Evolutionary conservation across 2,113 vertebrate genomes (phyloP).

Genomic region (Drymodes brunneopygia): DNA sequence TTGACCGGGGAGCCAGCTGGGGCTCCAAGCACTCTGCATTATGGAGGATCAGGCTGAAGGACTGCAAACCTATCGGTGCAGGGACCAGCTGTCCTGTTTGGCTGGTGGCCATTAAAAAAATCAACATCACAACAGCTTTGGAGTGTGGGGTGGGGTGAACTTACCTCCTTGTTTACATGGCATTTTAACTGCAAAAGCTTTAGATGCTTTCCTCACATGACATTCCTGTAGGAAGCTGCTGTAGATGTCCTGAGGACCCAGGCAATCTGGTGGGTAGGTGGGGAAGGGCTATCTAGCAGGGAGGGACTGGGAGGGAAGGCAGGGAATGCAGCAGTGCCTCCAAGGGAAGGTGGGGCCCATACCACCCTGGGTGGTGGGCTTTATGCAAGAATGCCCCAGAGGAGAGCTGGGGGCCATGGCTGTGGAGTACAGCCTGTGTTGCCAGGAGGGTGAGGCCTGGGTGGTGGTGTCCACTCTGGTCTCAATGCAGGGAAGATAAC

Average conservation of each 20-base stretch:
- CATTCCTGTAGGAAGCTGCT: not conserved
- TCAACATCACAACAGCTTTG: not conserved
- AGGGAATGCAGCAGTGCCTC: conserved; percentile 18
- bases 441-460: not conserved
- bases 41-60: not conserved
- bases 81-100: not conserved
- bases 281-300: not conserved
- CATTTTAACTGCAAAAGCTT: conserved; percentile 6
- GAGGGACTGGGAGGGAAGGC: not conserved
- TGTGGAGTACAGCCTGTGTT: not conserved
- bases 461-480: not conserved
- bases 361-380: not conserved
- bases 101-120: not conserved
- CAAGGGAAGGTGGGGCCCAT: not conserved
- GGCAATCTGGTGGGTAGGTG: not conserved
- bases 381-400: not conserved
- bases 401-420: not conserved
- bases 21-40: accelerated
- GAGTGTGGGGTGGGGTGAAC: not conserved
- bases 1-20: not conserved
- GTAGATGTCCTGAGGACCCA: not conserved
- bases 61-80: not conserved
- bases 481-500: not conserved
- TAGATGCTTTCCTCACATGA: not conserved
- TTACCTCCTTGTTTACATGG: not conserved